These are phyloP conservation scores for Agrochola macilenta DNA, from an alignment of 2,888 invertebrate species.

Conservation along the genomic window DNA sequence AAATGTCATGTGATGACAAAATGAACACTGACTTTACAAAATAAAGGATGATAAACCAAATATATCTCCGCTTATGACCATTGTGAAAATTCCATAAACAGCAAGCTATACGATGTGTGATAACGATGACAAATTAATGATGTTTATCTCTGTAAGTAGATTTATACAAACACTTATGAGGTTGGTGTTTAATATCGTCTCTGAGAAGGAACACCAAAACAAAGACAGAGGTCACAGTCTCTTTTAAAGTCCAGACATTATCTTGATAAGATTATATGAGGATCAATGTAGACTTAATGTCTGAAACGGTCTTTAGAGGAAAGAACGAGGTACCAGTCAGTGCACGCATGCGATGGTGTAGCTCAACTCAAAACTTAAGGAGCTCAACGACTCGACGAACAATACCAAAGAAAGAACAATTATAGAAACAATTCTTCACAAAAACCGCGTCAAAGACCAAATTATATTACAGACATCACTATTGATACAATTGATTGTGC, in stretches of 20 bases:
- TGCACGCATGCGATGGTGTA: neutral
- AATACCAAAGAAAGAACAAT: neutral
- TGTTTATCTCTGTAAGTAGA: neutral
- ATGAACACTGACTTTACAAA: neutral
- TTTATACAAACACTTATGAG: neutral
- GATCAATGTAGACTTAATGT: neutral
- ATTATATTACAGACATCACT: slow-evolving; percentile 37
- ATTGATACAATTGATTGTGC: slow-evolving; percentile 62
- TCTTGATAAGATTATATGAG: neutral
- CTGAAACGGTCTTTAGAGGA: no score
- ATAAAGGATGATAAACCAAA: neutral
- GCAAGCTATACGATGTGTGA: neutral
- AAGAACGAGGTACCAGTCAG: neutral
- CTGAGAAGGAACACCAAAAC: neutral
- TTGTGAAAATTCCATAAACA: neutral
- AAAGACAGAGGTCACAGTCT: neutral
- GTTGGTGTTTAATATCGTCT: neutral
- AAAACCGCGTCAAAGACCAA: slow-evolving; percentile 19
- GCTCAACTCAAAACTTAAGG: neutral
- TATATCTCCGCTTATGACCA: neutral
- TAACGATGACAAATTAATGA: neutral
- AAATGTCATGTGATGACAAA: neutral
- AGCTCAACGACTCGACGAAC: neutral
- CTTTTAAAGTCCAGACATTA: neutral
- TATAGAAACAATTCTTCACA: neutral